Evolutionary conservation across 1,140 invertebrate genomes (phyloP), one percentile per base, ranked within the genome.

Genomic region (Drosophila novamexicana): DNA sequence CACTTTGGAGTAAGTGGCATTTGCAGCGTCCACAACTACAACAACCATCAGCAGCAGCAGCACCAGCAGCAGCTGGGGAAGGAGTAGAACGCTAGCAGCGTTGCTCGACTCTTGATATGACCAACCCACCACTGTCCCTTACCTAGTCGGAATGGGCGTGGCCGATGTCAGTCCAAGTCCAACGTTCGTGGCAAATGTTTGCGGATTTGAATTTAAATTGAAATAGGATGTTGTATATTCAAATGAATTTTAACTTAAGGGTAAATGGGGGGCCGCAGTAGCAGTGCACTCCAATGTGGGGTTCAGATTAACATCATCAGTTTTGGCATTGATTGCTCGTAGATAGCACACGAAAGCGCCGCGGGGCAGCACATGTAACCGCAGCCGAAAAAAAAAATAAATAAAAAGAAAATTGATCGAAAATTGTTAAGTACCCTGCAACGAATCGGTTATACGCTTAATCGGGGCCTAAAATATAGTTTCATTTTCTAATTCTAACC

Each of bases 151-250:
- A 12, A 34, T 75, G 79, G 83, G 83, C 83, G 83, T 86, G 83
- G 72, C 76, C 50, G 83, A 71, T 79, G 83, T 86, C 83, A 86
- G 83, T 79, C 78, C 66, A 70, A 88, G 80, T 79, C 72, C 64
- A 86, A 79, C 78, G 79, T 88, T 88, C 83, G 80, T 89, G 77
- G 81, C 75, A 75, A 79, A 90, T 90, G 86, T 91, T 90, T 90
- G 90, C 83, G 86, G 86, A 91, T 91, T 91, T 91, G 90, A 91
- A 91, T 91, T 90, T 91, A 91, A 91, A 91, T 91, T 91, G 90
- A 91, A 91, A 91, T 91, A 90, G 90, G 85, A 90, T 91, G 90
- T 88, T 91, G 80, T 86, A 88, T 91, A 91, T 91, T 91, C 90
- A 91, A 91, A 91, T 91, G 90, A 91, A 91, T 91, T 91, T 91